Base-by-base conservation (phyloP, 1,140 invertebrate genomes). In the Drosophila subobscura region DNA sequence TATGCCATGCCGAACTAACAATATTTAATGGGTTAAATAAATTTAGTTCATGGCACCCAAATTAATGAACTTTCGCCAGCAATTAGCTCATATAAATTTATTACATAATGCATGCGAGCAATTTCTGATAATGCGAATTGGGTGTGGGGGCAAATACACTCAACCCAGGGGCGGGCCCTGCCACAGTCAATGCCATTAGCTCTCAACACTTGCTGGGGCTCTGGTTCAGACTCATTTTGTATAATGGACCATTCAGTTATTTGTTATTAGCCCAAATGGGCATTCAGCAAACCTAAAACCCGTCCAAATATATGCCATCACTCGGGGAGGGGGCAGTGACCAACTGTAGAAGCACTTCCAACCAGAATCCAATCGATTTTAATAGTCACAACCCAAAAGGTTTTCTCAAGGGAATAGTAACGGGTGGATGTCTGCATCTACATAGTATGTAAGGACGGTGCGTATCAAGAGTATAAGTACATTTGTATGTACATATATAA, bases 231-330 rank as follows among this genome's bases (percentile, higher is more conserved):
- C 37, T 66, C 73, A 72, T 85, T 79, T 58, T 71, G 67, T 71
- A 70, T 85, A 73, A 77, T 80, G 81, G 57, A 45, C 77, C 64
- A 80, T 86, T 73, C 72, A 73, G 77, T 81, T 86, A 77, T 86
- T 85, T 86, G 67, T 86, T 86, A 85, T 80, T 85, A 77, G 37
- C 81, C 77, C 66, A 77, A 86, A 85, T 75, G 80, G 71, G 72
- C 54, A 44, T 53, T 79, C 77, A 86, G 73, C 71, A 81, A 81
- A 67, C 59, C 56, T 72, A 53, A 61, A 72, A 72, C 49, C 61
- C 42, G 27, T 4, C 29, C 27, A 54, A 50, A 72, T 61, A 50
- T 57, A 66, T 56, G 45, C 29, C 58, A 14, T 51, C 29, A 29
- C 60, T 52, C 23, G 60, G 5, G 16, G 16, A 20, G 7, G 7